Base-by-base conservation (phyloP, 2,888 invertebrate genomes). In the Chymomyza caudatula region DNA sequence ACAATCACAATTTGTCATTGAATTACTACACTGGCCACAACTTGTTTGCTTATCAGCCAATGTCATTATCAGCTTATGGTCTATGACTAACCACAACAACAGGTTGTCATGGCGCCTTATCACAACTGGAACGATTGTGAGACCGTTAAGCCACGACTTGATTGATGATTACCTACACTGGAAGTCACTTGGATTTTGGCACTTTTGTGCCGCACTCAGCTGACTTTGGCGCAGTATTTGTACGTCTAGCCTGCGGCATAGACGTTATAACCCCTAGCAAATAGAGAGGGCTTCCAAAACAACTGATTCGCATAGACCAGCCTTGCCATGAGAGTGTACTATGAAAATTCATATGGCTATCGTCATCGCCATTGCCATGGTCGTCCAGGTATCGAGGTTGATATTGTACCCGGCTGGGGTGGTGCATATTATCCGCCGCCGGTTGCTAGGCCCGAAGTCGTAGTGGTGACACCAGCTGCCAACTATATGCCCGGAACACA, bases 381-480 rank as follows among this genome's bases (percentile, higher is more conserved):
- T 74, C 88, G 87, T 67, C 88, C 87, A 74, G 73, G 86, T 77
- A 66, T 87, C 73, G 87, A 88, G 60, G 81, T 88, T 75, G 88
- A 87, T 73, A 81, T 88, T 75, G 68, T 85, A 63, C 65, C 83
- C 77, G 69, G 78, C 65, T 78, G 77, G 71, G 73, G 83, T 71
- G 76, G 87, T 60, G 69, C 67, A 49, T 87, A 87, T 71, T 87
- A 84, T 82, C 63, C 70, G 66, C 57, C 77, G 73, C 63, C 85
- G 73, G 19, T 70, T 83, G 64, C 69, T 71, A 55, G 85, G 78
- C 64, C 86, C 63, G 86, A 83, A 51, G 69, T 83, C 23, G 76
- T 83, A 63, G 79, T 85, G 59, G 69, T 83, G 20, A 85, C 63
- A 3, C 86, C 75, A 29, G 77, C 80, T 0, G 49, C 65, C 5